Base-by-base conservation (phyloP, 2,888 invertebrate species). In the Syritta pipiens region DNA sequence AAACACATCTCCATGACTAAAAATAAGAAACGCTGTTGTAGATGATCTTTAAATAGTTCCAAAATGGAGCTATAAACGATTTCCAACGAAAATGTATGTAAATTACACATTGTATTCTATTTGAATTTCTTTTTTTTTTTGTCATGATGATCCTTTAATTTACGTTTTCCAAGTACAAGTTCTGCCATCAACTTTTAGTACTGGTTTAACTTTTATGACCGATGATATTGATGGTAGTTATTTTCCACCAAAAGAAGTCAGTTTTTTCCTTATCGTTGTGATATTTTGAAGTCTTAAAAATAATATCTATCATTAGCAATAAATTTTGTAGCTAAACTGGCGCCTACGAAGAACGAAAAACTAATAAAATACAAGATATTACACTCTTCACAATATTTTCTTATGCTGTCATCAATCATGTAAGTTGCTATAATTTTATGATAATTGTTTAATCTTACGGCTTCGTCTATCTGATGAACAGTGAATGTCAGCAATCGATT, bases 371-470 rank as follows among this genome's bases (percentile, higher is more conserved):
- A 17, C 14, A 48, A n/a, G n/a, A n/a, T n/a, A n/a, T n/a, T n/a
- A n/a, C n/a, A n/a, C n/a, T n/a, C n/a, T n/a, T n/a, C n/a, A n/a
- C n/a, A n/a, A n/a, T n/a, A n/a, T n/a, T n/a, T n/a, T n/a, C n/a
- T n/a, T n/a, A n/a, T n/a, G n/a, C n/a, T n/a, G n/a, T 12, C 14
- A 24, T 20, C 20, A 62, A 37, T 55, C 46, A 35, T 5, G 46
- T 42, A 19, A 12, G 44, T 35, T 44, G 19, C 10, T 7, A 59
- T 51, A 51, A 67, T 77, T 72, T 77, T 65, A 71, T 65, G 71
- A 53, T 71, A 77, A 59, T 77, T 65, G 63, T 65, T 71, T 55
- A 42, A 69, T 26, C 24, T 40, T n/a, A 69, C 51, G 51, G 59
- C 30, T 30, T 44, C n/a, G 28, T n/a, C 28, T 4, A 1, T n/a